These are phyloP conservation scores for Caradrina kadenii DNA, from an alignment of 2,888 invertebrate genomes.

Conservation along the genomic window DNA sequence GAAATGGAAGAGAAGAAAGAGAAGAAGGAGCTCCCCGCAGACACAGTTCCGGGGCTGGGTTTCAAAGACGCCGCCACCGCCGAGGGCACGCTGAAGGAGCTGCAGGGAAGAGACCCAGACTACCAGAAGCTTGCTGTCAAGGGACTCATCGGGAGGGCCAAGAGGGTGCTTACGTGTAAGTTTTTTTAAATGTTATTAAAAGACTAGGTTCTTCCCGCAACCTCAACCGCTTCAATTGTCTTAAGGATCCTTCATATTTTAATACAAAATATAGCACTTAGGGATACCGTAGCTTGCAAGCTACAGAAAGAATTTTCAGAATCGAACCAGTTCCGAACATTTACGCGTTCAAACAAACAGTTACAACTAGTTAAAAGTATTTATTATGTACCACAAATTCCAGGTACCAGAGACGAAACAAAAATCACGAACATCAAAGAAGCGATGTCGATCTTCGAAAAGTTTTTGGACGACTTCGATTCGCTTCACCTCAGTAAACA, in stretches of 20 bases:
- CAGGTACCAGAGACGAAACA: conserved; percentile 94
- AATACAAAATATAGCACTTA: no score
- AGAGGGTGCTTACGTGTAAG: conserved; percentile 92
- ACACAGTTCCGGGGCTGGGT: conserved; percentile 93
- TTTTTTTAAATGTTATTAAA: conserved; percentile 32
- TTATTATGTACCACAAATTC: conserved; percentile 36
- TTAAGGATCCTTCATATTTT: no score
- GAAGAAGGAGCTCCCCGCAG: conserved; percentile 79
- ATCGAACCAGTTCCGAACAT: no score
- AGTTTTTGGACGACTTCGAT: conserved; percentile 94
- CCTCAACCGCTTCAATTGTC: no score
- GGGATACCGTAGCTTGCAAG: no score
- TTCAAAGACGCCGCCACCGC: conserved; percentile 95
- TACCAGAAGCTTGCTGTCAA: conserved; percentile 94
- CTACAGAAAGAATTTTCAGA: no score
- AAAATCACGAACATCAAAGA: conserved; percentile 94
- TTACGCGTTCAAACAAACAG: no score
- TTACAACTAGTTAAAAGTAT: no score
- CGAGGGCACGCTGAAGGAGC: conserved; percentile 90
- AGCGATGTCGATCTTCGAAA: conserved; percentile 93
- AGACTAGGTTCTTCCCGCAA: no score
- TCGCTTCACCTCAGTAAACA: conserved; percentile 92
- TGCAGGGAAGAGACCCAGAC: conserved; percentile 94
- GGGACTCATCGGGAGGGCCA: conserved; percentile 93
- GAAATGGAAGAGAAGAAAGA: conserved; percentile 84